Evolutionary conservation across 2,113 vertebrate species (phyloP).

Genomic region (Papio anubis): DNA sequence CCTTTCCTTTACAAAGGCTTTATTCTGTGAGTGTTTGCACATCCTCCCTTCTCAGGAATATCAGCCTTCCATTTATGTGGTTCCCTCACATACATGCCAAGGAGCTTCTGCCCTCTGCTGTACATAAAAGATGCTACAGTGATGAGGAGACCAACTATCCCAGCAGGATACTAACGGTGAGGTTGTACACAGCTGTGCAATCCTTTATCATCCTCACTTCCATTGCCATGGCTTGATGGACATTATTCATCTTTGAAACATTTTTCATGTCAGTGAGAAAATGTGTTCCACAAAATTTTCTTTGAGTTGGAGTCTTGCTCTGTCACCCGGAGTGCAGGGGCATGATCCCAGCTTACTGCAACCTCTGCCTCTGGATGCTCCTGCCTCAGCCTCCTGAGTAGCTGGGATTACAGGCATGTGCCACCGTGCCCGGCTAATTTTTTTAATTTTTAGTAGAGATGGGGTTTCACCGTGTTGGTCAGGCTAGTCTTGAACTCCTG

Average conservation of each 20-base stretch:
- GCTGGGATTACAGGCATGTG: no score
- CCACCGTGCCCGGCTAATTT: no score
- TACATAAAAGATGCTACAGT: neutral
- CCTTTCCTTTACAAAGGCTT: neutral
- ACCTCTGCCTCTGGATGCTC: no score
- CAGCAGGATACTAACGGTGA: neutral
- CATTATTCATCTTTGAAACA: neutral
- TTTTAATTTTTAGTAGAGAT: no score
- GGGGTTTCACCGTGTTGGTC: no score
- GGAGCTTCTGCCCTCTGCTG: conserved; percentile 46
- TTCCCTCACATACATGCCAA: neutral
- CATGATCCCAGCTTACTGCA: no score
- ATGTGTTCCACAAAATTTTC: neutral
- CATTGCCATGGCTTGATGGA: neutral
- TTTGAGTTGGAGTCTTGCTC: no score
- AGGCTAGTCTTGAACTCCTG: no score
- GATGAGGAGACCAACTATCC: neutral
- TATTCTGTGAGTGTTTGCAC: neutral
- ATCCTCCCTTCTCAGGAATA: neutral
- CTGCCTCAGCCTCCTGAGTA: no score
- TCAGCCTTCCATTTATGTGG: neutral
- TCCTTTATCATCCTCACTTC: neutral
- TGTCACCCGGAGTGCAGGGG: no score
- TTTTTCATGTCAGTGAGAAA: neutral
- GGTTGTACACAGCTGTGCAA: rapidly evolving